Evolutionary conservation across 2,888 invertebrate species (phyloP).

Genomic region (Hirtodrosophila cameraria): DNA sequence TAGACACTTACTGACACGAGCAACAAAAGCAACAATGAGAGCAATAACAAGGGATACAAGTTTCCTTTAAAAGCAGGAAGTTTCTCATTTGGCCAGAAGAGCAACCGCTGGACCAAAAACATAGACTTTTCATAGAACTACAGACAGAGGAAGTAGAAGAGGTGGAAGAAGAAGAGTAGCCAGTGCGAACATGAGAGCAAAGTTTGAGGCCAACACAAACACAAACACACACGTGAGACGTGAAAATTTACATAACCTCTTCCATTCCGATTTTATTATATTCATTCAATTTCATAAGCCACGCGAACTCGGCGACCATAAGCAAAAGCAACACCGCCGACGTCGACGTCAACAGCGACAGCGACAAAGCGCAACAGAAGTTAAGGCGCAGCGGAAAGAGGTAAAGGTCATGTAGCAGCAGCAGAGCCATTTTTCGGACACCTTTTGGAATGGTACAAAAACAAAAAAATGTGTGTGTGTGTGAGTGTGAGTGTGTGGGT

Average conservation of each 20-base stretch:
- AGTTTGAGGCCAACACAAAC: constrained; percentile 1
- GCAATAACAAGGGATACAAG: constrained; percentile 57
- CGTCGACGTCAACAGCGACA: constrained; percentile 1
- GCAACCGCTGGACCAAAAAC: background rate
- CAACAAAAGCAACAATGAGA: background rate
- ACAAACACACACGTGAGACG: constrained; percentile 32
- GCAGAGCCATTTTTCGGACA: constrained; percentile 28
- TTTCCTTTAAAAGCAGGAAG: constrained; percentile 9
- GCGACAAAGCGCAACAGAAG: constrained; percentile 42
- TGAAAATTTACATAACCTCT: constrained; percentile 71
- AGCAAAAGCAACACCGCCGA: constrained; percentile 8
- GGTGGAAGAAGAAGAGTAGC: background rate
- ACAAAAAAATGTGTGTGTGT: background rate
- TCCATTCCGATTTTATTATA: constrained; percentile 71
- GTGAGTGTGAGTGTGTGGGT: constrained; percentile 1
- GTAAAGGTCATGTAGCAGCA: constrained; percentile 16
- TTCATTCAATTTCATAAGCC: constrained; percentile 72
- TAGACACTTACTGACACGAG: constrained; percentile 16
- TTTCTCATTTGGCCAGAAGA: too few species aligned
- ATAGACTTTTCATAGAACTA: background rate
- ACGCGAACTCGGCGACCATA: constrained; percentile 43
- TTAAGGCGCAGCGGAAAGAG: constrained; percentile 16
- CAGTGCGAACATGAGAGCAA: constrained; percentile 15
- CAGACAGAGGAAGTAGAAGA: background rate
- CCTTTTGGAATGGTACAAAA: constrained; percentile 23